Conservation (phyloP, 2,797 vertebrate genomes). For the Oryzias dopingdopingensis region DNA sequence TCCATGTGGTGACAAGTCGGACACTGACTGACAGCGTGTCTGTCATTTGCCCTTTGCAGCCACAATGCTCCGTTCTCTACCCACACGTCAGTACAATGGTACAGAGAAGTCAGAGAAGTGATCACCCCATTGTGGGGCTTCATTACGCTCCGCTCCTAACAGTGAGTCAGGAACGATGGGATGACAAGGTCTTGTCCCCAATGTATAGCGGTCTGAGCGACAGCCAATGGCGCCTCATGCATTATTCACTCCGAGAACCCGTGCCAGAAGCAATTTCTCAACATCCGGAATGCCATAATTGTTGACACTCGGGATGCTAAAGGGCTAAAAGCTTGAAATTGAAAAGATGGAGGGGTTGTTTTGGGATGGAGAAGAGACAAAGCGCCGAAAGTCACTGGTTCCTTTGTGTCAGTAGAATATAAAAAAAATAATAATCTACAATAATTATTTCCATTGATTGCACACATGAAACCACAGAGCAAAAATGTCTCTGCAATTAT, state of each 20-base stretch:
- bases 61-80: slow-evolving; percentile 28
- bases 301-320: slow-evolving; percentile 47
- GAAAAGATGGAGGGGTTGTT: slow-evolving; percentile 10
- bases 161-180: slow-evolving; percentile 29
- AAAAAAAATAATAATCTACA: neutral
- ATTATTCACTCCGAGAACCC: slow-evolving; percentile 56
- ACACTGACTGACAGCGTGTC: slow-evolving; percentile 36
- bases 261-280: slow-evolving; percentile 37
- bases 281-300: slow-evolving; percentile 21
- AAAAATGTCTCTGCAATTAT: slow-evolving; percentile 19
- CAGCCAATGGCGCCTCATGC: slow-evolving; percentile 54
- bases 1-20: slow-evolving; percentile 18
- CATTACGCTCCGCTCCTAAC: slow-evolving; percentile 52
- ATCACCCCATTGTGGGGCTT: slow-evolving; percentile 51
- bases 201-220: slow-evolving; percentile 57
- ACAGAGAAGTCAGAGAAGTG: slow-evolving; percentile 25
- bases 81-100: slow-evolving; percentile 45
- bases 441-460: slow-evolving; percentile 33
- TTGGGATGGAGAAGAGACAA: slow-evolving; percentile 5
- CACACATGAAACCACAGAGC: slow-evolving; percentile 1
- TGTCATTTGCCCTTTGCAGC: slow-evolving; percentile 22
- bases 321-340: slow-evolving; percentile 45
- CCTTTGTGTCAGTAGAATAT: slow-evolving; percentile 21
- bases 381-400: slow-evolving; percentile 22
- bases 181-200: slow-evolving; percentile 65